Base-by-base conservation (phyloP, 2,797 vertebrate genomes). In the Phrynocephalus guinanensis region DNA sequence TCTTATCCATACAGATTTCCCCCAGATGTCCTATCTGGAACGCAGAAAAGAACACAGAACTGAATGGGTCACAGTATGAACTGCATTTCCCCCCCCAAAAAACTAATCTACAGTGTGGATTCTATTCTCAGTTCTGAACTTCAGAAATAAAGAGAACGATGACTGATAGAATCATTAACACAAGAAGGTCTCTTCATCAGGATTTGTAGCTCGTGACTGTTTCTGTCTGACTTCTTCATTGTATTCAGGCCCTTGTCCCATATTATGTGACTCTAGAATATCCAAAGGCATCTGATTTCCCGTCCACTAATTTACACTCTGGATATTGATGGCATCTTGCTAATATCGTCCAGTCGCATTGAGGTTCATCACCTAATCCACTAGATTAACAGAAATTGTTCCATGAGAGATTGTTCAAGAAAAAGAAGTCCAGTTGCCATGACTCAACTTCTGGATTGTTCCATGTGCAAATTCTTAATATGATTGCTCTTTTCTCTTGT, bases 351-450 rank as follows among this genome's bases (percentile, higher is more conserved):
- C 90, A 87, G 89, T 94, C 92, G 67, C 95, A 93, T 91, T 90
- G 90, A 92, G 89, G 91, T 94, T 95, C 93, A 94, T 93, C 85
- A 95, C 91, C 85, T 95, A 95, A 95, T 94, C 94, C 93, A 95
- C 90, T 94, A 84, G 92, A 95, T 95, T 94, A 95, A 95, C 93
- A 94, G 88, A 52, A 76, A 30, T 88, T 90, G 70, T 88, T 91
- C 92, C 84, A 91, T 82, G 83, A 38, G 38, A 38, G 38, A 38
- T 38, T 38, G 38, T 38, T 38, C 38, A 38, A 38, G 38, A 38
- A 38, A 38, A 38, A 38, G 38, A 38, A 38, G 38, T 38, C 38
- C 38, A 38, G 38, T 38, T 38, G 38, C 38, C 38, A 38, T 38
- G 38, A 38, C 38, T 38, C 38, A 38, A 38, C 3, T 38, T 38